These are phyloP conservation scores for Australoheros scitulus DNA, from an alignment of 2,113 vertebrate species.

Conservation along the genomic window DNA sequence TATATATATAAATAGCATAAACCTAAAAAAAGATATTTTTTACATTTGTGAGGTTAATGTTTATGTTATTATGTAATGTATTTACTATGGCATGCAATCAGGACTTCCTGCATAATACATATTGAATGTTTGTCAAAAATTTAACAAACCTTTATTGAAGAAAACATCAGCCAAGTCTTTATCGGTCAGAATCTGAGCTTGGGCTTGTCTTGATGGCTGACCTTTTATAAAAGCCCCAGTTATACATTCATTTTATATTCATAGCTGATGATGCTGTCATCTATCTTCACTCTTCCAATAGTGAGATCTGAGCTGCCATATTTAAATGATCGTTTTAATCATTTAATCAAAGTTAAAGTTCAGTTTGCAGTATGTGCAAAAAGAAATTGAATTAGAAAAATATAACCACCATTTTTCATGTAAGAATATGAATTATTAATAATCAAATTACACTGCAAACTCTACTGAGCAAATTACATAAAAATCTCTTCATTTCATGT, in stretches of 20 bases:
- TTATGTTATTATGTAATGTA: neutral
- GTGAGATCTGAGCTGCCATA: neutral
- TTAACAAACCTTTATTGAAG: neutral
- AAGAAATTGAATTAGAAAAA: neutral
- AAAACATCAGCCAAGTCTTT: neutral
- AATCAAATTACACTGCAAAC: neutral
- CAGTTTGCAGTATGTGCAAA: neutral
- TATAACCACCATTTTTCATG: neutral
- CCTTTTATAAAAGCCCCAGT: neutral
- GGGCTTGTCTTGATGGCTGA: neutral
- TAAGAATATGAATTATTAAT: neutral
- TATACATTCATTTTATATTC: neutral
- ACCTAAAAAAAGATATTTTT: no score
- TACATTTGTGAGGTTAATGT: neutral
- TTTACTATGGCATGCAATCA: neutral
- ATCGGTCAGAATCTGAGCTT: neutral
- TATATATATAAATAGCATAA: no score
- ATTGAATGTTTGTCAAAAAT: neutral
- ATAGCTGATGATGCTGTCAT: neutral
- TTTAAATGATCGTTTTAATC: neutral
- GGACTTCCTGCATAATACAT: neutral
- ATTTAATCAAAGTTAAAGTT: conserved; percentile 6
- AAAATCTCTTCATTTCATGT: neutral
- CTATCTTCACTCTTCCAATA: neutral
- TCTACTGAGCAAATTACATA: neutral